A percentile compares a stretch with the other conserved stretches of the same genome.
phyloP scores from a whole-genome alignment of 2,888 invertebrate genomes.

The Blastobasis lacticolella region DNA sequence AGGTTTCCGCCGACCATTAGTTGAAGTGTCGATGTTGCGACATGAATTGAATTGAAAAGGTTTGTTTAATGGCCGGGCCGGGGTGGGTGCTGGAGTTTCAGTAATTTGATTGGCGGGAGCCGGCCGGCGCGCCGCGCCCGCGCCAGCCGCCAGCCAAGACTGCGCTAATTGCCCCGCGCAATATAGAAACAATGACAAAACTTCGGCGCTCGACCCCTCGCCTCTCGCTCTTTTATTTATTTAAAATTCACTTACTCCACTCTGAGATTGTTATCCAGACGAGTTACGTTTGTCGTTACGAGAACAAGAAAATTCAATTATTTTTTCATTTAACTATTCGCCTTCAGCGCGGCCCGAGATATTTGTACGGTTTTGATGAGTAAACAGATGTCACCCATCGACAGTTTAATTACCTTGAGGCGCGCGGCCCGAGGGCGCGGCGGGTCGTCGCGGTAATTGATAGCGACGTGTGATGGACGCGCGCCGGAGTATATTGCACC shows the following conservation, averaged over 20 bases:
- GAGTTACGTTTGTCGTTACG: slow-evolving; percentile 48
- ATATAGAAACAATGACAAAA: slow-evolving; percentile 72
- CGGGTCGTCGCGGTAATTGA: slow-evolving; percentile 54
- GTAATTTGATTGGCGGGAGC: too few species aligned
- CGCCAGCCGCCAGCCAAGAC: too few species aligned
- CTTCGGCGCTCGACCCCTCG: slow-evolving; percentile 51
- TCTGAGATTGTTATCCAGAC: slow-evolving; percentile 62
- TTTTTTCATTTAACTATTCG: slow-evolving; percentile 37
- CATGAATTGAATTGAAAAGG: slow-evolving; percentile 41
- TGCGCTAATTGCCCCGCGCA: slow-evolving; percentile 68
- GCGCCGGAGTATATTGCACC: slow-evolving; percentile 46
- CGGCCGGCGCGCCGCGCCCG: too few species aligned
- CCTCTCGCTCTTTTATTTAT: slow-evolving; percentile 66
- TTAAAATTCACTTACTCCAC: slow-evolving; percentile 67
- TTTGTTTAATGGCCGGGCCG: slow-evolving; percentile 44
- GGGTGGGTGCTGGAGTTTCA: slow-evolving; percentile 20
- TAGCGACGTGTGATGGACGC: slow-evolving; percentile 68
- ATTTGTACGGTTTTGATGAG: slow-evolving; percentile 12
- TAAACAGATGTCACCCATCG: slow-evolving; percentile 26
- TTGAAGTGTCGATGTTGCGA: slow-evolving; percentile 54
- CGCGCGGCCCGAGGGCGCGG: slow-evolving; percentile 25
- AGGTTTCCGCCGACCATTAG: slow-evolving; percentile 41
- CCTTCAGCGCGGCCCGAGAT: slow-evolving; percentile 8
- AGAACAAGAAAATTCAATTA: slow-evolving; percentile 59
- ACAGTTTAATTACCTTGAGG: slow-evolving; percentile 44